Evolutionary conservation across 1,140 invertebrate species (phyloP).

Genomic region (Calosoma granatense): DNA sequence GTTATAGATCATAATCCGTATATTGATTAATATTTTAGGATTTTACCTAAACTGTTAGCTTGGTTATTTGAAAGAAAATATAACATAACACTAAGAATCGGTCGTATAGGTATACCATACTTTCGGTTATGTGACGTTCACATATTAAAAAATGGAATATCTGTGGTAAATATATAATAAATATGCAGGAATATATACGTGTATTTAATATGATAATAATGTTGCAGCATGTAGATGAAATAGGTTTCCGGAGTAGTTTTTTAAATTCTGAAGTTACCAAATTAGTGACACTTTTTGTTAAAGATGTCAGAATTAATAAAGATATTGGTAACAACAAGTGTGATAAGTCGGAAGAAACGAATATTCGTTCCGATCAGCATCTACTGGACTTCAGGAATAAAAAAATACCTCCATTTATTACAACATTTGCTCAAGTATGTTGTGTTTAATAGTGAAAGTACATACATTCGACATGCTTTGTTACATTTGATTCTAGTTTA

Average conservation of each 20-base stretch:
- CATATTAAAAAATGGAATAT: slow-evolving; percentile 53
- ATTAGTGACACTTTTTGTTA: slow-evolving; percentile 70
- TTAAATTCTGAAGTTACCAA: slow-evolving; percentile 84
- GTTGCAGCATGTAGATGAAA: slow-evolving; percentile 72
- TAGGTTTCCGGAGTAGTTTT: slow-evolving; percentile 79
- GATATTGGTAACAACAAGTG: slow-evolving; percentile 46
- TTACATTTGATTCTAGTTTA: slow-evolving; percentile 47
- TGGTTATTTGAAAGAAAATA: slow-evolving; percentile 52
- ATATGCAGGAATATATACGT: not conserved
- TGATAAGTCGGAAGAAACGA: slow-evolving; percentile 31
- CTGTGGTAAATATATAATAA: slow-evolving; percentile 45
- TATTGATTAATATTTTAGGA: slow-evolving; percentile 34
- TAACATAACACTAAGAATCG: slow-evolving; percentile 52
- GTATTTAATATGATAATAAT: not conserved
- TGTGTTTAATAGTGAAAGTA: not conserved
- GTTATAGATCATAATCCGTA: not conserved
- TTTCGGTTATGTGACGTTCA: slow-evolving; percentile 55
- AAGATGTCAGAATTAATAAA: slow-evolving; percentile 76
- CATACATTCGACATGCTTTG: slow-evolving; percentile 4
- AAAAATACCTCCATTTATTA: slow-evolving; percentile 65
- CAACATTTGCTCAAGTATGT: slow-evolving; percentile 68
- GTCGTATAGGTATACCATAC: slow-evolving; percentile 52
- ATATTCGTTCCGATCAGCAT: slow-evolving; percentile 24
- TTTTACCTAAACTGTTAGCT: slow-evolving; percentile 51
- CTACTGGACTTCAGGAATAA: slow-evolving; percentile 58